Conservation (phyloP, 2,888 invertebrate species). For the Aporophyla nigra region DNA sequence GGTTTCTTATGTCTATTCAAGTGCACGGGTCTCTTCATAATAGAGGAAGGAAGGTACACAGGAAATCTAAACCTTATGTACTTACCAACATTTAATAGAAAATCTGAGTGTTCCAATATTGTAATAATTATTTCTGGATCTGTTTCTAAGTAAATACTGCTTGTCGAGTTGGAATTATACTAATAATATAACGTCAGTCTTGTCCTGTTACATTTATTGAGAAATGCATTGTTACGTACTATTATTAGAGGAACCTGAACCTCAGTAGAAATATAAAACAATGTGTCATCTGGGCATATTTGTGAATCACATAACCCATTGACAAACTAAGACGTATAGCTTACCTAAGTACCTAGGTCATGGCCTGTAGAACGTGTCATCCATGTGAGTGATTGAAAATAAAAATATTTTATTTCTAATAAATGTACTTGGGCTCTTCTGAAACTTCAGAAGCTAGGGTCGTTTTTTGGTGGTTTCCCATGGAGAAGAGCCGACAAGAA, state of each 20-base stretch:
- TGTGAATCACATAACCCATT: not conserved
- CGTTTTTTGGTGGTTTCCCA: too few relatives aligned
- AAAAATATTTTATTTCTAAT: too few relatives aligned
- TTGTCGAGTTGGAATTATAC: slow-evolving; percentile 18
- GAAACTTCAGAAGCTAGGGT: too few relatives aligned
- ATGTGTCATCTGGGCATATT: slow-evolving; percentile 8
- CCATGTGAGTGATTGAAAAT: not conserved
- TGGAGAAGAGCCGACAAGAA: too few relatives aligned
- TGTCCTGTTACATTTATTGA: slow-evolving; percentile 23
- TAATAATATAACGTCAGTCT: slow-evolving; percentile 6
- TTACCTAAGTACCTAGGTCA: too few relatives aligned
- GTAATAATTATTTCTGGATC: slow-evolving; percentile 29
- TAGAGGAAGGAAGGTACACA: not conserved
- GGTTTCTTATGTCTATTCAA: not conserved
- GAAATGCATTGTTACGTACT: slow-evolving; percentile 17
- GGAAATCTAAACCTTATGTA: not conserved
- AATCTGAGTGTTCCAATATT: not conserved
- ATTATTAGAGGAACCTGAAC: slow-evolving; percentile 23
- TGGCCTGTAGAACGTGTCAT: not conserved
- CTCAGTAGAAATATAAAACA: not conserved
- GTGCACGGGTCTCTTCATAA: not conserved
- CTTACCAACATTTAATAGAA: not conserved
- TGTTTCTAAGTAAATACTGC: slow-evolving; percentile 9
- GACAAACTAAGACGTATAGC: not conserved
- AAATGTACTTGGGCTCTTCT: too few relatives aligned